A percentile compares a stretch with the other conserved stretches of the same genome.
phyloP scores from a whole-genome alignment of 2,797 vertebrate genomes.

The Amphiprion clarkii region DNA sequence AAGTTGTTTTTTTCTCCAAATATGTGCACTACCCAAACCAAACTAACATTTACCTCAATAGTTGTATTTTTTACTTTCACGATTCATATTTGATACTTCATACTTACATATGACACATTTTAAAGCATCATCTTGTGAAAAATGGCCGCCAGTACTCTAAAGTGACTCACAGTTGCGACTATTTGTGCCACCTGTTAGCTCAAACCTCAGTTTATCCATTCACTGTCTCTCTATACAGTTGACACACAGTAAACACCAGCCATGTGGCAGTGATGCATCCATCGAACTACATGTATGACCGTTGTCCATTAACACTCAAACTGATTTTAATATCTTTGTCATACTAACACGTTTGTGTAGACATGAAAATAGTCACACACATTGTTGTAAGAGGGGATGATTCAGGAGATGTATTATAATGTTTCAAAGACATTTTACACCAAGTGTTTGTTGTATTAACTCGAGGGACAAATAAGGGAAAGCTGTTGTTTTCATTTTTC shows the following conservation, averaged over 20 bases:
- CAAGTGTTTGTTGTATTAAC: conserved; percentile 2
- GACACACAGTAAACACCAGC: conserved; percentile 17
- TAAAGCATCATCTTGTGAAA: neutral
- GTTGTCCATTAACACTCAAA: neutral
- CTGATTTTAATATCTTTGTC: conserved; percentile 7
- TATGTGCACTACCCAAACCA: no score
- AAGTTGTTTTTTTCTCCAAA: neutral
- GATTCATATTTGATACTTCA: neutral
- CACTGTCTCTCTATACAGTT: neutral
- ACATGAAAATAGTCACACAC: neutral
- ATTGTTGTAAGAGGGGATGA: neutral
- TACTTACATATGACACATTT: neutral
- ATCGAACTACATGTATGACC: neutral
- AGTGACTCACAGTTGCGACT: neutral
- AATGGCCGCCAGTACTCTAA: neutral
- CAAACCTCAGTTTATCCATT: neutral
- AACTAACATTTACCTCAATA: neutral
- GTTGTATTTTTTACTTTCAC: neutral
- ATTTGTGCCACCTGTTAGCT: neutral
- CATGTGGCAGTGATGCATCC: neutral
- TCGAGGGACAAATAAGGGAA: conserved; percentile 11
- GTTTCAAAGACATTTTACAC: conserved; percentile 4
- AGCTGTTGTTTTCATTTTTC: conserved; percentile 5
- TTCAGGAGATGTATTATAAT: conserved; percentile 4
- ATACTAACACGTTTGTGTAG: conserved; percentile 11